Evolutionary conservation across 2,888 invertebrate genomes (phyloP).

Genomic region (Tachina grossa): DNA sequence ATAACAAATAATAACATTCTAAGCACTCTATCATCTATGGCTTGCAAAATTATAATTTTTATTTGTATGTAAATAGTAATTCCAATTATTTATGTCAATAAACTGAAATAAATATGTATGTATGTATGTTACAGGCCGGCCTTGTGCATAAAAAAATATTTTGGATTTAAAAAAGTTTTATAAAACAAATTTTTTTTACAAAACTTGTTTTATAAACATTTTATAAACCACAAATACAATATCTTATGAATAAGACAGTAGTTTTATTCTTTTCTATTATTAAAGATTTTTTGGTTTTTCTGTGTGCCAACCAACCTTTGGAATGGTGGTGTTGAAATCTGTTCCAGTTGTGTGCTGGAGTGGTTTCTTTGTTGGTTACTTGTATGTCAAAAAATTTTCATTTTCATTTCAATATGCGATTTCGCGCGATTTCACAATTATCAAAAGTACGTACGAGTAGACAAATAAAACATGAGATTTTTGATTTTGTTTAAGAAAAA

Average conservation of each 20-base stretch:
- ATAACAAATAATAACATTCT: constrained; percentile 1
- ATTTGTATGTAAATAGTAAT: constrained; percentile 12
- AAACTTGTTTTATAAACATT: no score
- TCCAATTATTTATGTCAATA: constrained; percentile 16
- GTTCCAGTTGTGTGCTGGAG: constrained; percentile 82
- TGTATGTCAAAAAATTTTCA: constrained; percentile 59
- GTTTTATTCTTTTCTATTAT: constrained; percentile 20
- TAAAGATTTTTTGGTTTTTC: constrained; percentile 42
- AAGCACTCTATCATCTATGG: constrained; percentile 33
- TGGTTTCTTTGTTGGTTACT: constrained; percentile 75
- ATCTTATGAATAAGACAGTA: not conserved
- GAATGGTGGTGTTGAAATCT: constrained; percentile 80
- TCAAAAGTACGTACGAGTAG: constrained; percentile 41
- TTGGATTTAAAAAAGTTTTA: no score
- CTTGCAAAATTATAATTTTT: constrained; percentile 63
- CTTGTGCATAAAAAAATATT: no score
- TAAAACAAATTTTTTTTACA: no score
- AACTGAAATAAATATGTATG: constrained; percentile 30
- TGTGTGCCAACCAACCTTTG: constrained; percentile 82
- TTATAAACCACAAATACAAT: no score
- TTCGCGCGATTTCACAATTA: constrained; percentile 58
- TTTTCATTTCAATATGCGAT: constrained; percentile 51
- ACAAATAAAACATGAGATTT: constrained; percentile 62
- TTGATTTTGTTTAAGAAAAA: constrained; percentile 53
- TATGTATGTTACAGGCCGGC: not conserved